These are phyloP conservation scores for Desmodus rotundus DNA, from an alignment of 2,113 vertebrate genomes.

Conservation along the genomic window DNA sequence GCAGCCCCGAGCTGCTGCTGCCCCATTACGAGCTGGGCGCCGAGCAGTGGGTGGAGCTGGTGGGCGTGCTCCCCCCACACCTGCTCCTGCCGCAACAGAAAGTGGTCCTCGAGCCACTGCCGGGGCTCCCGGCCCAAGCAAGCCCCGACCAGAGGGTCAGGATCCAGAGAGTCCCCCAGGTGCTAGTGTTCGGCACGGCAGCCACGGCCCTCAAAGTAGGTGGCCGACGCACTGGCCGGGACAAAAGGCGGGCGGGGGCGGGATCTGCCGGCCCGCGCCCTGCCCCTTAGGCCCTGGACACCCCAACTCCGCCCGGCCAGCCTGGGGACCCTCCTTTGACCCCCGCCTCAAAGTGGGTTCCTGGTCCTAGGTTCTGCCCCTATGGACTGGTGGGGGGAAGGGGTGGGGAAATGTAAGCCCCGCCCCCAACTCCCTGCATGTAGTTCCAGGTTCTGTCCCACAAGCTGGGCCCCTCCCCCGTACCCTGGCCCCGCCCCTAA, in stretches of 20 bases:
- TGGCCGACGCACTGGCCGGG: constrained; percentile 46
- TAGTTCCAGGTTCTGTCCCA: neutral
- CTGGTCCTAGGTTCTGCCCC: neutral
- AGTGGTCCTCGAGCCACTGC: constrained; percentile 75
- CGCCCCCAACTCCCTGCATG: neutral
- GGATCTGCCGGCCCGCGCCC: constrained; percentile 18
- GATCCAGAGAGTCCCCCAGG: constrained; percentile 80
- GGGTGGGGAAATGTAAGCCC: neutral
- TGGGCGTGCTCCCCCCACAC: constrained; percentile 73
- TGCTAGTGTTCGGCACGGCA: constrained; percentile 76
- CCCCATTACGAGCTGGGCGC: constrained; percentile 57
- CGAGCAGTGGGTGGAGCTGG: constrained; percentile 78
- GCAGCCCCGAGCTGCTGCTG: constrained; percentile 65
- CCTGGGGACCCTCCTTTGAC: neutral
- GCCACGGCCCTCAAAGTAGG: constrained; percentile 81
- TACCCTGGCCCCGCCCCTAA: neutral
- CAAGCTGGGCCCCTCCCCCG: neutral
- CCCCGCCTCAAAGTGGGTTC: neutral
- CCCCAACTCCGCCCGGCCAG: neutral
- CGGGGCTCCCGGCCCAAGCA: constrained; percentile 71
- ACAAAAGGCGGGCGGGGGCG: constrained; percentile 37
- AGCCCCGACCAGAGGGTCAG: constrained; percentile 79
- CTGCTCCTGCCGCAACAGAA: constrained; percentile 75
- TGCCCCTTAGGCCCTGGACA: neutral
- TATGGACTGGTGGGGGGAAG: neutral